phyloP scores from a whole-genome alignment of 2,888 invertebrate genomes.

The Hymenopus coronatus region DNA sequence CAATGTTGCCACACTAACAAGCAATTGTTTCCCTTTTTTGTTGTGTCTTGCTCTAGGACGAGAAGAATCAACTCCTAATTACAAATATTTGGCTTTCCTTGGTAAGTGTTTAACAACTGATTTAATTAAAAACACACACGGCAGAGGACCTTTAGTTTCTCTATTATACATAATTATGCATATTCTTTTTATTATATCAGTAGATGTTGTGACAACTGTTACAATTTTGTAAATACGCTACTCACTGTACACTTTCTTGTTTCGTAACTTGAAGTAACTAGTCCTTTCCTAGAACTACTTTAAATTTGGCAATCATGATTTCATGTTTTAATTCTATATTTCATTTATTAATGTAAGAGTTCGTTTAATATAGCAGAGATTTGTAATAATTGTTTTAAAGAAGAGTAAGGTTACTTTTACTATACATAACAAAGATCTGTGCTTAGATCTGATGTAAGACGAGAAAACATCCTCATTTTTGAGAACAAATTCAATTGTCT shows the following conservation, averaged over 20 bases:
- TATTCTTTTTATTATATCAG: slow-evolving; percentile 7
- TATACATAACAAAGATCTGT: too few species aligned
- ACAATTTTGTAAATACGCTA: background rate
- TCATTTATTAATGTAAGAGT: background rate
- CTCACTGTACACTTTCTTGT: background rate
- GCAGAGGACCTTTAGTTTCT: slow-evolving; percentile 30
- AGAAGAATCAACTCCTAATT: slow-evolving; percentile 94
- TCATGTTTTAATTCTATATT: background rate
- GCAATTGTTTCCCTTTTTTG: slow-evolving; percentile 65
- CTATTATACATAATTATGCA: background rate
- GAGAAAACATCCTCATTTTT: too few species aligned
- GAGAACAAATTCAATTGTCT: too few species aligned
- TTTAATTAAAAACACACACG: slow-evolving; percentile 36
- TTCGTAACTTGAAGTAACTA: background rate
- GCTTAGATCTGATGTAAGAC: too few species aligned
- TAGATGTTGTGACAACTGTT: background rate
- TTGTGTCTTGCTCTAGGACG: slow-evolving; percentile 75
- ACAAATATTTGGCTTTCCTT: slow-evolving; percentile 94
- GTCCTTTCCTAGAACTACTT: background rate
- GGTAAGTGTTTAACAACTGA: slow-evolving; percentile 63
- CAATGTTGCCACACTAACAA: slow-evolving; percentile 32
- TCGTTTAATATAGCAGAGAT: too few species aligned
- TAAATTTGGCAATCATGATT: background rate
- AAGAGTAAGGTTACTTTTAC: too few species aligned
- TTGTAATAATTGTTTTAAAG: too few species aligned